phyloP scores from a whole-genome alignment of 2,888 invertebrate species.

The Campoplex capitator region DNA sequence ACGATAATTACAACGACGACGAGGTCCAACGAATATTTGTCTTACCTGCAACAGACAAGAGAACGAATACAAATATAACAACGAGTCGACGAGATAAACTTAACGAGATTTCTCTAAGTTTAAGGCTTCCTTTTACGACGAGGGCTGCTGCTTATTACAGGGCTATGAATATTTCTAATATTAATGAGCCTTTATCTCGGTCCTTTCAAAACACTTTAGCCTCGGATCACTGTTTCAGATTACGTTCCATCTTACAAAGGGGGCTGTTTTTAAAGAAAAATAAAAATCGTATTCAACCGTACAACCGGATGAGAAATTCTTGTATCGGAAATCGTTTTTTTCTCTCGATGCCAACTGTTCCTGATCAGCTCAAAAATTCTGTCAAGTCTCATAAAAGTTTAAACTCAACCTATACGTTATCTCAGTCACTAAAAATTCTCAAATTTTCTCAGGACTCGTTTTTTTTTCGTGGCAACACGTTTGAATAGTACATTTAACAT shows the following conservation, averaged over 20 bases:
- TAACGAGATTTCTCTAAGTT: conserved; percentile 21
- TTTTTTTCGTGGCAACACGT: neutral
- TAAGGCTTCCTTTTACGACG: neutral
- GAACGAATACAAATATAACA: conserved; percentile 13
- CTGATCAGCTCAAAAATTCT: no score
- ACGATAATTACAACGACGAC: conserved; percentile 22
- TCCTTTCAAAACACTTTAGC: conserved; percentile 1
- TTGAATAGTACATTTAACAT: neutral
- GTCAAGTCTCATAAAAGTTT: neutral
- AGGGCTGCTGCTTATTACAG: neutral
- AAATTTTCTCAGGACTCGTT: neutral
- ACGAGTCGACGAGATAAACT: neutral
- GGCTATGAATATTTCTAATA: conserved; percentile 15
- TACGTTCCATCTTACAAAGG: neutral
- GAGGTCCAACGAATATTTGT: conserved; percentile 20
- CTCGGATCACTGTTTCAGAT: neutral
- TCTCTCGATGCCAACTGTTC: no score
- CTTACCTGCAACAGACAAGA: conserved; percentile 70
- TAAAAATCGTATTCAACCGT: neutral
- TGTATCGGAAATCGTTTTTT: neutral
- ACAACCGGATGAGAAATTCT: neutral
- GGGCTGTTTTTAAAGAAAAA: neutral
- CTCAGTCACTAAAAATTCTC: neutral
- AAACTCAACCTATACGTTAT: neutral
- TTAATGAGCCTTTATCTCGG: conserved; percentile 10